These are phyloP conservation scores for Microctonus brassicae DNA, from an alignment of 2,888 invertebrate species.

Conservation along the genomic window DNA sequence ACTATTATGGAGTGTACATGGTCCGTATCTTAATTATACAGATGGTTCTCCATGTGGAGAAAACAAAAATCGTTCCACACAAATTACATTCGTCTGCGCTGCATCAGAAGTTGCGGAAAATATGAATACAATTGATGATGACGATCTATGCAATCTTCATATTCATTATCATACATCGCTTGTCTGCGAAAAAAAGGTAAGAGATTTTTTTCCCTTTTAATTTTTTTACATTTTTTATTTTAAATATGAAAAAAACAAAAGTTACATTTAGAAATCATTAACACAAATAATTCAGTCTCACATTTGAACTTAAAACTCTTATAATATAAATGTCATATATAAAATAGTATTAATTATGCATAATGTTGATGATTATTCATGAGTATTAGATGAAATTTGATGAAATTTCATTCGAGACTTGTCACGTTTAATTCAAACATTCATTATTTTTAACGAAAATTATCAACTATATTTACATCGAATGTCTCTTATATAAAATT, in stretches of 20 bases:
- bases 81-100: conserved; percentile 59
- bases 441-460: background rate
- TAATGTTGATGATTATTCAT: conserved; percentile 7
- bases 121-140: conserved; percentile 51
- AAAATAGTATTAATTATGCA: background rate
- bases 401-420: background rate
- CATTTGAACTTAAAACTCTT: conserved; percentile 6
- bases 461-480: background rate
- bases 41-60: conserved; percentile 55
- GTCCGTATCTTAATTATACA: conserved; percentile 64
- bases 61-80: conserved; percentile 52
- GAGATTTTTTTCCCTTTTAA: background rate
- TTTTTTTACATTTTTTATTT: conserved; percentile 18
- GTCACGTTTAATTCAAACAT: background rate
- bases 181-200: conserved; percentile 55
- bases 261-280: conserved; percentile 10
- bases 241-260: conserved; percentile 21
- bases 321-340: conserved; percentile 25
- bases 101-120: conserved; percentile 45
- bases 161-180: conserved; percentile 58
- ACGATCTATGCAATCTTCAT: conserved; percentile 51
- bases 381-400: conserved; percentile 26
- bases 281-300: conserved; percentile 35
- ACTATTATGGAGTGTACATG: conserved; percentile 58
- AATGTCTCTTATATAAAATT: background rate